phyloP scores from a whole-genome alignment of 2,113 vertebrate genomes.

The Larimichthys crocea region DNA sequence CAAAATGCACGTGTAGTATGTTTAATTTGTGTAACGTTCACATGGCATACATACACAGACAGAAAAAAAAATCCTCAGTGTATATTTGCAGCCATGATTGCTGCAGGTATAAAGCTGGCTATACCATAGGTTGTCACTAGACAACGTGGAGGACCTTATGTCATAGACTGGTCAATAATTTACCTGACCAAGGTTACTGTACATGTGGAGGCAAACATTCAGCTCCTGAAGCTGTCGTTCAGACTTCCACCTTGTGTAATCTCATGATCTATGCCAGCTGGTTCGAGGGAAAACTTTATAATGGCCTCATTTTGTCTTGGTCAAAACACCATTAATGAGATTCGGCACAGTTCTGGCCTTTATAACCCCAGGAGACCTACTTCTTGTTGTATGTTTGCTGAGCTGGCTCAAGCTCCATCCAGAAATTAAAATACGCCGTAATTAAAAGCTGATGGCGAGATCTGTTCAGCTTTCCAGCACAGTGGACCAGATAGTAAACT shows the following conservation, averaged over 20 bases:
- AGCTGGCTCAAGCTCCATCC: background rate
- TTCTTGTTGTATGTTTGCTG: conserved; percentile 30
- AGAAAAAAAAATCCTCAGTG: too few relatives aligned
- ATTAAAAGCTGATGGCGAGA: conserved; percentile 2
- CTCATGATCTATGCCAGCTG: conserved; percentile 23
- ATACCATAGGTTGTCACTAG: conserved; percentile 36
- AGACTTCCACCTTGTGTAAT: conserved; percentile 43
- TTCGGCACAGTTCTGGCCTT: conserved; percentile 20
- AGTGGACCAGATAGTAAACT: background rate
- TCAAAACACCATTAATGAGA: conserved; percentile 40
- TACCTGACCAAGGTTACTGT: conserved; percentile 68
- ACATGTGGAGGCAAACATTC: conserved; percentile 66
- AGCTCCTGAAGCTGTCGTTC: conserved; percentile 61
- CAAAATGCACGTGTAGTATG: background rate
- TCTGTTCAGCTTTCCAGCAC: background rate
- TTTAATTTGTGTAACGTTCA: background rate
- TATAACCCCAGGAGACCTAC: conserved; percentile 13
- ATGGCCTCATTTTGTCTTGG: conserved; percentile 42
- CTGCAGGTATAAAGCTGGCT: background rate
- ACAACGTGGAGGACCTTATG: conserved; percentile 60
- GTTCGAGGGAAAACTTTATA: conserved; percentile 39
- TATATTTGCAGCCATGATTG: background rate
- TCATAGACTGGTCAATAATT: conserved; percentile 67
- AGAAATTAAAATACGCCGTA: conserved; percentile 4
- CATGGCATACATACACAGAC: background rate